Base-by-base conservation (phyloP, 2,888 invertebrate genomes). In the Parnassius apollo region DNA sequence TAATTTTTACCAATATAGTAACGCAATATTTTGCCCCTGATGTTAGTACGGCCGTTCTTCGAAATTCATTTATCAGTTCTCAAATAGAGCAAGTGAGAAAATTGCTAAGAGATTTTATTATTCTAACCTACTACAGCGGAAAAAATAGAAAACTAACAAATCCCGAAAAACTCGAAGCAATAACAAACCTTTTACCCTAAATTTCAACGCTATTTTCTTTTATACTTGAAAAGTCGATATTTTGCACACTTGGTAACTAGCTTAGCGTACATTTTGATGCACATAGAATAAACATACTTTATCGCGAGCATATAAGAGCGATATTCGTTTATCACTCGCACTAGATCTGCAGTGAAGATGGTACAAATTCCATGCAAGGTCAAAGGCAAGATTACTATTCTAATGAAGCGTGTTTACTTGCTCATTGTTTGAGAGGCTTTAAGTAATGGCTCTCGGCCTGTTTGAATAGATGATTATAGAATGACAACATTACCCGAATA, bases 401-500 rank as follows among this genome's bases (percentile, higher is more conserved):
- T 9, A 54, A 18, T n/a, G 18, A 46, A 18, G 18, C 46, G 10
- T 54, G 12, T 48, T 42, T 42, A 53, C 35, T 10, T 1, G 45
- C n/a, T 53, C n/a, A 51, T 48, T 22, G 18, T 22, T 50, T 49
- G 49, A 44, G 13, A 48, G 22, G 10, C 42, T n/a, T 52, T 48
- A 13, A 25, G 51, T 44, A 8, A 9, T 4, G 44, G 11, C 54
- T 18, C 51, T 50, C 35, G 35, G 46, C 59, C 42, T 46, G 44
- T 64, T 61, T 61, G 55, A 58, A 58, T 61, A 58, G 57, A 62
- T 48, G 46, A 8, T 22, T 51, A 42, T 57, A 50, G 56, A 55
- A 1, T 9, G 42, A 25, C 42, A n/a, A 11, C 22, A 22, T 12
- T 48, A 49, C 42, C 44, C 25, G 10, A 22, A 35, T 42, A 48